Base-by-base conservation (phyloP, 2,113 vertebrate species). In the Ornithorhynchus anatinus region DNA sequence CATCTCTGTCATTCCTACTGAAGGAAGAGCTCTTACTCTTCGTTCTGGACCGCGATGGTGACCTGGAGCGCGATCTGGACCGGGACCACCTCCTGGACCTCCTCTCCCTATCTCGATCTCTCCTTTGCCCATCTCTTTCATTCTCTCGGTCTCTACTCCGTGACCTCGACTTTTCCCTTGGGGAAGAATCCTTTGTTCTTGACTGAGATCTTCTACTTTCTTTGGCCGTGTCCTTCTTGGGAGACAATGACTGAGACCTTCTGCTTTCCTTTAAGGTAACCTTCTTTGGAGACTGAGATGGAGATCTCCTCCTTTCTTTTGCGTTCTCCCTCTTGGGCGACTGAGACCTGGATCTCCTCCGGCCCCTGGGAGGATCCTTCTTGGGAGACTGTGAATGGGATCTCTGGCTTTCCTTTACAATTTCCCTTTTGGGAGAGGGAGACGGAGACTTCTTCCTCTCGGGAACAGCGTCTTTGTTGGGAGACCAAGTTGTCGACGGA, bases 401-500 rank as follows among this genome's bases (percentile, higher is more conserved):
- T 7, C 88, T 91, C 3, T 54, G 77, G 12, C 59, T 60, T 52
- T 90, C 88, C 70, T 53, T 64, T 27, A 23, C 68, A 54, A 59
- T 73, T 37, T 87, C 85, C 65, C 81, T 87, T 36, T 79, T 83
- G 17, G 86, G 86, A 8, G 93, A 95, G 8, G 87, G 87, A 2
- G 94, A 95, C 32, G 89, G 88, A n/a, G 94, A 94, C 13, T 86
- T 74, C 22, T 86, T 92, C 37, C 73, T 84, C 58, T 97, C 96
- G 25, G 75, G 90, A 47, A 62, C 86, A 12, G 84, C 76, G 0
- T 94, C 94, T 75, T 77, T 90, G 69, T 91, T 94, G 15, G 96
- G 95, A 25, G 96, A 98, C 97, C 97, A 99, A 40, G 95, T 97
- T 62, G 95, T 96, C 1, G 96, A 94, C 4, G 98, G 92, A 9